Evolutionary conservation across 2,797 vertebrate species (phyloP).

Genomic region (Gymnothorax reevesii): DNA sequence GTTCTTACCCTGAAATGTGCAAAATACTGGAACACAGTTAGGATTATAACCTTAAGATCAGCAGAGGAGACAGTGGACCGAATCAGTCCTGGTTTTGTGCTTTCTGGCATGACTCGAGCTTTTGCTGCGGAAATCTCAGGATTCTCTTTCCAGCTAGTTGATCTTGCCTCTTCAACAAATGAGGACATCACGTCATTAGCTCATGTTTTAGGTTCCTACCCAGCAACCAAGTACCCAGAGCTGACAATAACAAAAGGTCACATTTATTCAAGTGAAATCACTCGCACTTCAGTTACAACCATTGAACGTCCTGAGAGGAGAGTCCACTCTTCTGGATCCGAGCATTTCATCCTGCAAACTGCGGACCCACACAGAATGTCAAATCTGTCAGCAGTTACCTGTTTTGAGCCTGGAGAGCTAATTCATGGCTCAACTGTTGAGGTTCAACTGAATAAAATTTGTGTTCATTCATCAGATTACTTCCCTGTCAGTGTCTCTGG

Average conservation of each 20-base stretch:
- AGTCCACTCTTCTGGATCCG: slow-evolving; percentile 25
- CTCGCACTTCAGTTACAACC: slow-evolving; percentile 53
- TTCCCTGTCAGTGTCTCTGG: slow-evolving; percentile 79
- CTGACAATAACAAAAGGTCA: slow-evolving; percentile 74
- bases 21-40: slow-evolving; percentile 53
- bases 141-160: slow-evolving; percentile 72
- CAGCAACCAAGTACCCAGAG: slow-evolving; percentile 68
- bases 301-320: slow-evolving; percentile 27
- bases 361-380: slow-evolving; percentile 68
- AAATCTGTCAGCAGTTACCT: slow-evolving; percentile 65
- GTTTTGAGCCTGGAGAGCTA: slow-evolving; percentile 17
- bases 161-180: slow-evolving; percentile 69
- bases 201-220: slow-evolving; percentile 64
- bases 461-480: slow-evolving; percentile 83
- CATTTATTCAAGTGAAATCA: slow-evolving; percentile 64
- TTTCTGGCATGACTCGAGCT: slow-evolving; percentile 79
- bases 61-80: slow-evolving; percentile 72
- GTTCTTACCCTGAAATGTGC: slow-evolving; percentile 71
- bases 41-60: slow-evolving; percentile 78
- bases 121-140: slow-evolving; percentile 70
- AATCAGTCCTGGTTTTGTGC: slow-evolving; percentile 76
- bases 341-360: slow-evolving; percentile 70
- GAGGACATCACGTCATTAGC: slow-evolving; percentile 73
- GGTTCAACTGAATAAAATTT: slow-evolving; percentile 74
- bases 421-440: slow-evolving; percentile 63